Evolutionary conservation across 2,888 invertebrate species (phyloP), one percentile per base, ranked within the genome.

Genomic region (Chironomus riparius): DNA sequence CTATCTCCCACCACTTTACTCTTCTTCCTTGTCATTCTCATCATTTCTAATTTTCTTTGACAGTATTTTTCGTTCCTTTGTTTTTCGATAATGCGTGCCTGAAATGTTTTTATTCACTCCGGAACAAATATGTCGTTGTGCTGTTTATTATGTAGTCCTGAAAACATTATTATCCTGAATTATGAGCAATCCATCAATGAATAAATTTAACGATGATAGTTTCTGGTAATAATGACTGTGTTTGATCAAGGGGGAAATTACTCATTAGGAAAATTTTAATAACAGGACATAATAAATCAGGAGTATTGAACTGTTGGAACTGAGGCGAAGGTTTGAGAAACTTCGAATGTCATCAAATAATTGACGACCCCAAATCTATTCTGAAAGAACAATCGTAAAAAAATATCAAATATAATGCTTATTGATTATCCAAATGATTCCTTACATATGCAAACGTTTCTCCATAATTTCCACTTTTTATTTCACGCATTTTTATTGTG

Each of bases 1-100:
- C 56, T 71, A 24, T 24, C 50, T 56, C 71, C 48, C 70, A 47
- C 70, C 47, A 18, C 10, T 24, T 65, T 13, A 6, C 18, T 65
- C 65, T 21, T 21, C n/a, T 65, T 65, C 21, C 24, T 13, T 24
- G 13, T 24, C 65, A 18, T 13, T 56, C 47, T 70, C 47, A 21
- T 71, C 71, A 71, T 56, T 48, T 56, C 56, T 70, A 70, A 71
- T 50, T 50, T 71, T 24, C 71, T 65, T 28, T 28, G 22, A 10
- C 22, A 65, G 22, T 38, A 4, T 68, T 68, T 38, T 38, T 13
- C 7, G 18, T 21, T 18, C 15, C 22, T 65, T 24, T 56, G 56
- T 56, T 18, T 56, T 56, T 56, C 12, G 56, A 38, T 38, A 38
- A 61, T 61, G 21, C 61, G 6, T 61, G 21, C 15, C n/a, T 18